Evolutionary conservation across 2,113 vertebrate genomes (phyloP).

Genomic region (Thamnophis sirtalis): DNA sequence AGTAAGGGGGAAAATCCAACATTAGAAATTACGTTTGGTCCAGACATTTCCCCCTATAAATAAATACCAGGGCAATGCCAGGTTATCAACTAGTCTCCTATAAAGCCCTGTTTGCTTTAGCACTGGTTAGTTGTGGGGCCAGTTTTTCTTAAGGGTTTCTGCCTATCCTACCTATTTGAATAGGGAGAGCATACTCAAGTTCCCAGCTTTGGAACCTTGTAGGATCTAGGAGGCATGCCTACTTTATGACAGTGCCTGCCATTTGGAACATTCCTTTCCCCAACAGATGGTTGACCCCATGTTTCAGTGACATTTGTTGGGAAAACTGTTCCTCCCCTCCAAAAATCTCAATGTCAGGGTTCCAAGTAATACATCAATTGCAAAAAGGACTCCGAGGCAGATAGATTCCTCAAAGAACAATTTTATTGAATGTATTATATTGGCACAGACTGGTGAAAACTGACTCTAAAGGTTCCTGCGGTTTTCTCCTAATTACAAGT

Average conservation of each 20-base stretch:
- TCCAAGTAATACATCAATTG: too few relatives aligned
- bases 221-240: neutral
- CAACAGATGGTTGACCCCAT: neutral
- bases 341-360: neutral
- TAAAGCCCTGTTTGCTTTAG: neutral
- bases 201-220: neutral
- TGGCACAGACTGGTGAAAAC: too few relatives aligned
- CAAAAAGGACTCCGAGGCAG: too few relatives aligned
- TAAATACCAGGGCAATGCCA: too few relatives aligned
- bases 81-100: neutral
- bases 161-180: neutral
- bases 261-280: neutral
- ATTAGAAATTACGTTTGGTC: too few relatives aligned
- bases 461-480: too few relatives aligned
- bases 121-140: neutral
- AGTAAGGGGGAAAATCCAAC: too few relatives aligned
- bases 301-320: neutral
- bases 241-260: neutral
- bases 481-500: too few relatives aligned
- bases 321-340: neutral
- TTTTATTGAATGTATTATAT: too few relatives aligned
- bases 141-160: neutral
- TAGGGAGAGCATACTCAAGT: neutral
- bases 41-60: too few relatives aligned
- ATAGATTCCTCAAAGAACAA: too few relatives aligned